A percentile compares a stretch with the other conserved stretches of the same genome.
Evolutionary conservation across 2,113 vertebrate genomes (phyloP).

Genomic region (Gymnogyps californianus): DNA sequence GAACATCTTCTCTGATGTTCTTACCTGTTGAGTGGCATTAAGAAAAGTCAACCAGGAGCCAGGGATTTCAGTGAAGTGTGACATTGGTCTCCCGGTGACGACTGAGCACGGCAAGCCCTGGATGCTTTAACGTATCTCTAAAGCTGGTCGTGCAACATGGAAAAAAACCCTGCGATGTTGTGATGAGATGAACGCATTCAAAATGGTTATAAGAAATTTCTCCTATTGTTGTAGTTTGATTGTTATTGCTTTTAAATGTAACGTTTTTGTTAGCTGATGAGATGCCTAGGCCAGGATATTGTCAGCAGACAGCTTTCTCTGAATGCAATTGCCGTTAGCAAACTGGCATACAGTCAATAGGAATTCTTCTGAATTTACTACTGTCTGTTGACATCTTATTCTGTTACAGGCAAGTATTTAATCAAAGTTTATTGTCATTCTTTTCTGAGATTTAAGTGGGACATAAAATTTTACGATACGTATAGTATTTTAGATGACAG

Average conservation of each 20-base stretch:
- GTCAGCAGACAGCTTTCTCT: background rate
- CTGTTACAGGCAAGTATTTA: conserved; percentile 67
- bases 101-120: background rate
- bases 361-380: conserved; percentile 58
- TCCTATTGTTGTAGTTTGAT: conserved; percentile 27
- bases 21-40: conserved; percentile 48
- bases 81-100: background rate
- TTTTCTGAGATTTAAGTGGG: conserved; percentile 73
- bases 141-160: background rate
- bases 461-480: conserved; percentile 71
- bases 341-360: conserved; percentile 52
- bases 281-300: background rate
- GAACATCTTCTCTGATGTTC: background rate
- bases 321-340: conserved; percentile 45
- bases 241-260: conserved; percentile 43
- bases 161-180: background rate
- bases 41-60: conserved; percentile 16
- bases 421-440: conserved; percentile 75
- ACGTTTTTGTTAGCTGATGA: conserved; percentile 25
- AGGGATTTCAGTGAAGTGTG: conserved; percentile 13
- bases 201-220: conserved; percentile 1
- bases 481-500: conserved; percentile 68
- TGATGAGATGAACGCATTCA: background rate
- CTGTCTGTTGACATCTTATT: conserved; percentile 59
- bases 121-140: background rate